Base-by-base conservation (phyloP, 1,140 invertebrate species). In the Ceratosolen solmsi region DNA sequence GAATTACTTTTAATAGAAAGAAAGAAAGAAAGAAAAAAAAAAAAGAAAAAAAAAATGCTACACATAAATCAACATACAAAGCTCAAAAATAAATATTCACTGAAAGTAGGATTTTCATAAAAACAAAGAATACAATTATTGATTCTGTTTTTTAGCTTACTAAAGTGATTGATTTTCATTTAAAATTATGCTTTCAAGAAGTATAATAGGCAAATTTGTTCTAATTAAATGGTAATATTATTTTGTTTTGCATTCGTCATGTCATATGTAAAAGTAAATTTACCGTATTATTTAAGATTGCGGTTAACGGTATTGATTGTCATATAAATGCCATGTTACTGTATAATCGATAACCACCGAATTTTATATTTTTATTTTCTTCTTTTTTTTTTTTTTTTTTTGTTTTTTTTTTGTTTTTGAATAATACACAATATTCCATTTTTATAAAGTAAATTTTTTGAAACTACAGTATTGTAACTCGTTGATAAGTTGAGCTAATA, bases 241-340 rank as follows among this genome's bases (percentile, higher is more conserved):
- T n/a, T n/a, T n/a, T n/a, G n/a, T n/a, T n/a, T n/a, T n/a, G n/a
- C n/a, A n/a, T n/a, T n/a, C n/a, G n/a, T n/a, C n/a, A n/a, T n/a
- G n/a, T n/a, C n/a, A n/a, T n/a, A n/a, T n/a, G n/a, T n/a, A n/a
- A n/a, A n/a, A n/a, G n/a, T n/a, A n/a, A n/a, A n/a, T n/a, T n/a
- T n/a, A n/a, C n/a, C n/a, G n/a, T 51, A 72, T 17, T 54, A 54
- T 25, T 63, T 74, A 80, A 73, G 79, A 68, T 65, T 81, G 46
- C 75, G 79, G 79, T 75, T 54, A 68, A 81, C 74, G 56, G 79
- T 74, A 74, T 80, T 36, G 38, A 75, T 56, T 49, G 49, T 56
- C 63, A 74, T 75, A 81, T 70, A 60, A 82, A 76, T 76, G 80
- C 80, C 80, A 82, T 82, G 73, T 82, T 58, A 75, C 36, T 58